Conservation (phyloP, 2,113 vertebrate species). For the Gasterosteus aculeatus region DNA sequence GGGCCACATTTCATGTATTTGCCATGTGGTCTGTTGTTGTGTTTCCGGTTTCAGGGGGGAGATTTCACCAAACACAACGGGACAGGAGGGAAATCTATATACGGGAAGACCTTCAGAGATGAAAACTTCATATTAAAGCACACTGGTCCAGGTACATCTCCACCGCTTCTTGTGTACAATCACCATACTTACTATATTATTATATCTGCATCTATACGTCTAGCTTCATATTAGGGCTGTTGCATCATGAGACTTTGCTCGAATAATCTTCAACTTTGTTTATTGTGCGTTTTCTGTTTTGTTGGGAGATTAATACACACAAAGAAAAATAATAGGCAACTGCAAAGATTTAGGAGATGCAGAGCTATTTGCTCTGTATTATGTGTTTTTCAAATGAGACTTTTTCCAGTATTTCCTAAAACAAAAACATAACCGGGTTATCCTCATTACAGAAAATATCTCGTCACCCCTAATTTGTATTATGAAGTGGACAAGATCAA, state of each 20-base stretch:
- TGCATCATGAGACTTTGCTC: not conserved
- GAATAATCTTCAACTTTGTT: not conserved
- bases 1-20: not conserved
- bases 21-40: not conserved
- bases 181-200: not conserved
- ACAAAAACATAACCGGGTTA: not conserved
- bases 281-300: not conserved
- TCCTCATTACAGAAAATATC: not conserved
- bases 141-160: constrained; percentile 84
- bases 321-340: not conserved
- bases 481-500: not conserved
- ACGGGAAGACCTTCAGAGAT: constrained; percentile 91
- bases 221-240: not conserved
- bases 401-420: not conserved
- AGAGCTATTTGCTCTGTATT: not conserved
- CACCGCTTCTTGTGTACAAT: not conserved
- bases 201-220: not conserved
- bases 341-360: not conserved
- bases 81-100: constrained; percentile 96
- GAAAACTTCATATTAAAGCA: constrained; percentile 96
- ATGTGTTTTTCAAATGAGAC: not conserved
- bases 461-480: not conserved
- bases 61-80: constrained; percentile 95
- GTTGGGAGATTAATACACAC: not conserved
- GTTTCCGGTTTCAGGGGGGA: constrained; percentile 84